Base-by-base conservation (phyloP, 1,140 invertebrate genomes). In the Aphelinus certus region DNA sequence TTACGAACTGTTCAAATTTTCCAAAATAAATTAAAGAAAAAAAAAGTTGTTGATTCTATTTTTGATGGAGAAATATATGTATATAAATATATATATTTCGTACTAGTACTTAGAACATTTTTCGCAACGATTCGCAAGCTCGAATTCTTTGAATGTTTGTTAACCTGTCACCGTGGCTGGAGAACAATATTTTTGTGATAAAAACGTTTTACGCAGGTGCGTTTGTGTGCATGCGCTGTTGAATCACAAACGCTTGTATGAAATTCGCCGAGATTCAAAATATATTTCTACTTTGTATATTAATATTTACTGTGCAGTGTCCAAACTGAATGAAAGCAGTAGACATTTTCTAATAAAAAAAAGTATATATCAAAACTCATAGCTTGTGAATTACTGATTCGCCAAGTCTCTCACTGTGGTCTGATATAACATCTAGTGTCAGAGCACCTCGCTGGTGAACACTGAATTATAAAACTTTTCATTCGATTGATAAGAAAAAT, bases 221-320 rank as follows among this genome's bases (percentile, higher is more conserved):
- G 47, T 7, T 3, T 60, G 55, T 47, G 48, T 66, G 47, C 62
- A 46, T 63, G 55, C 62, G 45, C 47, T 55, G 3, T 2, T 56
- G 60, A 55, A 3, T 42, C 49, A 72, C 48, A 7, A 63, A 57
- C n/a, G 9, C 2, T 9, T 47, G 49, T 63, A 58, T 56, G 67
- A 68, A 70, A 7, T 51, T 43, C 46, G 10, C 58, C 49, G 51
- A 68, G 65, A 74, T 74, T 70, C n/a, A 43, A 75, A 68, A 57
- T 69, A 75, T 74, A 74, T 74, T 74, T 74, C 67, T 74, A 69
- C 58, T 69, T 74, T 63, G 57, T 26, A 68, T 69, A 57, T 4
- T 45, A 64, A 49, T 1, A 69, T 70, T 62, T 62, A 6, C 7
- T 75, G 53, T 56, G 26, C 46, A 69, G 26, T 57, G 9, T 57